These are phyloP conservation scores for Tenebrosternarchus preto DNA, from an alignment of 2,113 vertebrate genomes.

Conservation along the genomic window DNA sequence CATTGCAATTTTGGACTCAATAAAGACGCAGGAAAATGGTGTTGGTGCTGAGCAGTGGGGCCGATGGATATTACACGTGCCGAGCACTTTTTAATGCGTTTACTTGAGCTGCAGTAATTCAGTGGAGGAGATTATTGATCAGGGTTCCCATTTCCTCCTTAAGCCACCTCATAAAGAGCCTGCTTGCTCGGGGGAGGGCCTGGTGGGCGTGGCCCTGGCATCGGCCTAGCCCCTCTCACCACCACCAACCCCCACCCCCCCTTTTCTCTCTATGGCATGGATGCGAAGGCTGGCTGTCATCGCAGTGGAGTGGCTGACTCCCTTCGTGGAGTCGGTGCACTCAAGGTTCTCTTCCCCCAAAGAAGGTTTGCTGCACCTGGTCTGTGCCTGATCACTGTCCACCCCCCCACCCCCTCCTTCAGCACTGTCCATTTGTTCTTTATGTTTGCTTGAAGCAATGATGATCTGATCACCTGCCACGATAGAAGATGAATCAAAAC, in stretches of 20 bases:
- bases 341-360: background rate
- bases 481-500: too few species aligned
- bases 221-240: slow-evolving; percentile 33
- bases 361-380: too few species aligned
- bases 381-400: background rate
- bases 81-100: slow-evolving; percentile 50
- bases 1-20: slow-evolving; percentile 53
- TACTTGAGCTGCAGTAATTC: slow-evolving; percentile 48
- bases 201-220: slow-evolving; percentile 38
- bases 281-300: slow-evolving; percentile 6
- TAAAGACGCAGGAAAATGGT: slow-evolving; percentile 51
- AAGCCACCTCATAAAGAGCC: slow-evolving; percentile 51
- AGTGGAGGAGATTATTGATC: slow-evolving; percentile 52
- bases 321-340: background rate
- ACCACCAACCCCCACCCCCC: too few species aligned
- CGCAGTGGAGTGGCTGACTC: slow-evolving; percentile 3
- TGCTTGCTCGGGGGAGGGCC: slow-evolving; percentile 36
- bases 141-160: slow-evolving; percentile 38
- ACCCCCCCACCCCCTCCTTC: too few species aligned
- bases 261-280: slow-evolving; percentile 30
- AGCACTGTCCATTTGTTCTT: background rate
- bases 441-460: too few species aligned
- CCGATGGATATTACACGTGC: slow-evolving; percentile 42
- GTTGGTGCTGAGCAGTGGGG: slow-evolving; percentile 47
- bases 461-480: too few species aligned